phyloP scores from a whole-genome alignment of 2,113 vertebrate species.

The Scytalopus superciliaris region DNA sequence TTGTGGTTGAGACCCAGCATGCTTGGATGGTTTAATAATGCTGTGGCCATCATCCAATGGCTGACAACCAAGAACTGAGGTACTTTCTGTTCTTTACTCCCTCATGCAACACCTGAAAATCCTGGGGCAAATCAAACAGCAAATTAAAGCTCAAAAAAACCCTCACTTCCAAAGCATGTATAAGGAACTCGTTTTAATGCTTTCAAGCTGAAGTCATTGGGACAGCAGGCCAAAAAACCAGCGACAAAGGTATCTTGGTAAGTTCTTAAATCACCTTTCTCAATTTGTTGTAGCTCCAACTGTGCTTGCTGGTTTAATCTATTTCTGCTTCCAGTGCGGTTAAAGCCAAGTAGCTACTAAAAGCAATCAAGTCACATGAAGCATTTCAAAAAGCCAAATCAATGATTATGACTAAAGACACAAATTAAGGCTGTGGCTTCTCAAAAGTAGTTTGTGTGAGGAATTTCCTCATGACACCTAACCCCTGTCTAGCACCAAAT shows the following conservation, averaged over 20 bases:
- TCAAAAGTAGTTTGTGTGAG: not conserved
- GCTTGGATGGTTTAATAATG: slow-evolving; percentile 93
- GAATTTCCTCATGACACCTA: not conserved
- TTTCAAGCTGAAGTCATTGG: slow-evolving; percentile 85
- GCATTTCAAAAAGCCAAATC: not conserved
- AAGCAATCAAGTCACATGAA: not conserved
- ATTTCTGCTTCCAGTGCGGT: slow-evolving; percentile 18
- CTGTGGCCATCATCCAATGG: slow-evolving; percentile 88
- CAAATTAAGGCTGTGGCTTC: not conserved
- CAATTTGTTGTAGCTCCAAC: slow-evolving; percentile 18
- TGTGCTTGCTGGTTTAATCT: slow-evolving; percentile 1
- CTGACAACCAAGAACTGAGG: slow-evolving; percentile 82
- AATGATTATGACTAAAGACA: not conserved
- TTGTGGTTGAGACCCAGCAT: slow-evolving; percentile 83
- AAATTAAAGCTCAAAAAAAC: slow-evolving; percentile 81
- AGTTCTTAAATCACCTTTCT: slow-evolving; percentile 56
- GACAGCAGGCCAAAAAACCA: slow-evolving; percentile 73
- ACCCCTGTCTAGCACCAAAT: not conserved
- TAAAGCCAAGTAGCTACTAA: slow-evolving; percentile 18
- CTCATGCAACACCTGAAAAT: slow-evolving; percentile 89
- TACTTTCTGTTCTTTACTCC: slow-evolving; percentile 85
- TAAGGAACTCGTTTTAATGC: slow-evolving; percentile 87
- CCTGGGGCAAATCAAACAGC: slow-evolving; percentile 82
- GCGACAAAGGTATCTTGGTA: slow-evolving; percentile 49
- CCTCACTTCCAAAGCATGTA: slow-evolving; percentile 84